A percentile compares a stretch with the other conserved stretches of the same genome.
Conservation (phyloP, 2,113 vertebrate genomes). For the Bos taurus region DNA sequence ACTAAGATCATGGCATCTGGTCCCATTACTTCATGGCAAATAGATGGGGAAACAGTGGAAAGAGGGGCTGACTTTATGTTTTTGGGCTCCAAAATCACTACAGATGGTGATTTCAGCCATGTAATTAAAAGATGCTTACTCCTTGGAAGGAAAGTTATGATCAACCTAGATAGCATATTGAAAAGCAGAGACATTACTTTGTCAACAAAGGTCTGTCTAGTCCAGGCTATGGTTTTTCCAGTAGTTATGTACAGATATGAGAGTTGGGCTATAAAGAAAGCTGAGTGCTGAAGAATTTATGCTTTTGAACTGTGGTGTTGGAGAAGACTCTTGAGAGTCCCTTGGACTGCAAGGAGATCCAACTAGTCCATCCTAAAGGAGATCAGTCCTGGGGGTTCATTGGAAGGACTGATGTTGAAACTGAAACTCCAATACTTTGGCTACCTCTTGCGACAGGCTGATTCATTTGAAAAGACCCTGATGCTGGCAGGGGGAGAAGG, state of each 20-base stretch:
- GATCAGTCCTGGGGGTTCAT: neutral
- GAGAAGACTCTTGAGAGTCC: neutral
- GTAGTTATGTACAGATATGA: neutral
- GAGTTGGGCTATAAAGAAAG: neutral
- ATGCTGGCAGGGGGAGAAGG: neutral
- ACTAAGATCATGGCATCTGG: neutral
- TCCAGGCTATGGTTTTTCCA: neutral
- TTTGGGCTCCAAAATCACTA: neutral
- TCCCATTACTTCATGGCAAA: neutral
- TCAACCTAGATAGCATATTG: neutral
- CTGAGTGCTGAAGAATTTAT: neutral
- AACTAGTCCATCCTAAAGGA: neutral
- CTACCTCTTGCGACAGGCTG: accelerated
- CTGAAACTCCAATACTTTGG: neutral
- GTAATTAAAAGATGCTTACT: neutral
- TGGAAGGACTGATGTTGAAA: neutral
- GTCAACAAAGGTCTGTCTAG: neutral
- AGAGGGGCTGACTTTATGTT: neutral
- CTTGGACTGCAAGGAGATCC: neutral
- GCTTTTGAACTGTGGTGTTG: neutral
- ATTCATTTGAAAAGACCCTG: neutral
- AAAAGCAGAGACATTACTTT: neutral
- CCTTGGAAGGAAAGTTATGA: neutral
- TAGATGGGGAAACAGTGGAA: neutral
- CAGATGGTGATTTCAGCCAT: neutral